phyloP scores from a whole-genome alignment of 2,888 invertebrate species.

The Lochmaea crataegi region DNA sequence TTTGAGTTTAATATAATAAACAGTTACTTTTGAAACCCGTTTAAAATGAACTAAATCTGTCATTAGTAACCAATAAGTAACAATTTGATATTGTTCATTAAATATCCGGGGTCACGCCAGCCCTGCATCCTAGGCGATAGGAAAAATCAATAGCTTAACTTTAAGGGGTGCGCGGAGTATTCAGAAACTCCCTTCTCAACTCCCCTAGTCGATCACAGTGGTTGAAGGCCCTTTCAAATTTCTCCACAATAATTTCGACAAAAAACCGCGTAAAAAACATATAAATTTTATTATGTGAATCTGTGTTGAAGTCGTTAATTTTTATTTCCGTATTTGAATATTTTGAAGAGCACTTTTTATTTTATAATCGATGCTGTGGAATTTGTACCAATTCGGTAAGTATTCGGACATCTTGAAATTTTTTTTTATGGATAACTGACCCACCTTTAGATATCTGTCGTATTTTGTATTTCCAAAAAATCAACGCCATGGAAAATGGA shows the following conservation, averaged over 20 bases:
- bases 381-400: conserved; percentile 44
- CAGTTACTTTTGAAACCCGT: too few relatives aligned
- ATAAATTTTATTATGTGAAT: conserved; percentile 39
- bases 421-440: conserved; percentile 39
- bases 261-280: conserved; percentile 40
- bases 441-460: conserved; percentile 29
- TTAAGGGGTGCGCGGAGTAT: conserved; percentile 54
- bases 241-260: conserved; percentile 36
- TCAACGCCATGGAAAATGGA: not conserved
- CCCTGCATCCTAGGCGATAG: conserved; percentile 43
- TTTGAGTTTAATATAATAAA: too few relatives aligned
- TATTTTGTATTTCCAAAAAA: conserved; percentile 3
- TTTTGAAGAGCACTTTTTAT: conserved; percentile 14
- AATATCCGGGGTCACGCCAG: conserved; percentile 20
- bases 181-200: conserved; percentile 45
- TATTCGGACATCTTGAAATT: conserved; percentile 42
- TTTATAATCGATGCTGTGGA: conserved; percentile 39
- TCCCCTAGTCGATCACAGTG: conserved; percentile 46
- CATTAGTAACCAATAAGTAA: not conserved
- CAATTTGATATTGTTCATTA: not conserved
- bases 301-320: conserved; percentile 14
- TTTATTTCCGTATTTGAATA: conserved; percentile 32
- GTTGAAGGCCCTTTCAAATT: conserved; percentile 43
- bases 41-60: not conserved
- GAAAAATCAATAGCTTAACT: conserved; percentile 58